phyloP scores from a whole-genome alignment of 1,140 invertebrate species.

The Drosophila baimaii region DNA sequence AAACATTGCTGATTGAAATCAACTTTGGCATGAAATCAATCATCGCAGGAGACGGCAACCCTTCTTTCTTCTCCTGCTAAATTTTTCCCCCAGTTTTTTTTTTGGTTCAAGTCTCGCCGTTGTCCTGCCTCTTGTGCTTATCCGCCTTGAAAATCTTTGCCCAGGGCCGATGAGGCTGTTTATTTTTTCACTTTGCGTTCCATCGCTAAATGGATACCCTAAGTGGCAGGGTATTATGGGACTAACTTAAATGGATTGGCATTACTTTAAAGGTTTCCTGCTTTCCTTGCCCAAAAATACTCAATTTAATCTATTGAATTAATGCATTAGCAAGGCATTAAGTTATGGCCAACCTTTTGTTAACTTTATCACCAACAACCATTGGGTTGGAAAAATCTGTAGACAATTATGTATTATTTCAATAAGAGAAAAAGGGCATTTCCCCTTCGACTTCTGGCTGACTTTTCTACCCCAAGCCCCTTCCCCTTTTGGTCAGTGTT shows the following conservation, averaged over 20 bases:
- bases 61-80: conserved; percentile 28
- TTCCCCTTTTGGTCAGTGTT: conserved; percentile 60
- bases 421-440: conserved; percentile 20
- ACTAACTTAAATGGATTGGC: conserved; percentile 23
- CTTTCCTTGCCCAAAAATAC: not conserved
- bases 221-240: conserved; percentile 15
- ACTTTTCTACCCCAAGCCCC: not conserved
- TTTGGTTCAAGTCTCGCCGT: conserved; percentile 39
- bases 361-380: conserved; percentile 2
- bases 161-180: conserved; percentile 52
- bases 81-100: conserved; percentile 26
- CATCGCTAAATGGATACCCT: conserved; percentile 38
- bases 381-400: conserved; percentile 23
- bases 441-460: conserved; percentile 10
- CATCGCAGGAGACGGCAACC: conserved; percentile 71
- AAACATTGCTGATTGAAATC: conserved; percentile 84
- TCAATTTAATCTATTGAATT: conserved; percentile 5
- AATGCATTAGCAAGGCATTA: conserved; percentile 11
- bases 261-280: not conserved
- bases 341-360: conserved; percentile 13
- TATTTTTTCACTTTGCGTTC: conserved; percentile 11
- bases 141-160: conserved; percentile 71
- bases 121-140: conserved; percentile 61
- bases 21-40: conserved; percentile 84
- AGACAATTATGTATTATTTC: not conserved